Evolutionary conservation across 2,797 vertebrate genomes (phyloP).

Genomic region (Taeniopygia guttata): DNA sequence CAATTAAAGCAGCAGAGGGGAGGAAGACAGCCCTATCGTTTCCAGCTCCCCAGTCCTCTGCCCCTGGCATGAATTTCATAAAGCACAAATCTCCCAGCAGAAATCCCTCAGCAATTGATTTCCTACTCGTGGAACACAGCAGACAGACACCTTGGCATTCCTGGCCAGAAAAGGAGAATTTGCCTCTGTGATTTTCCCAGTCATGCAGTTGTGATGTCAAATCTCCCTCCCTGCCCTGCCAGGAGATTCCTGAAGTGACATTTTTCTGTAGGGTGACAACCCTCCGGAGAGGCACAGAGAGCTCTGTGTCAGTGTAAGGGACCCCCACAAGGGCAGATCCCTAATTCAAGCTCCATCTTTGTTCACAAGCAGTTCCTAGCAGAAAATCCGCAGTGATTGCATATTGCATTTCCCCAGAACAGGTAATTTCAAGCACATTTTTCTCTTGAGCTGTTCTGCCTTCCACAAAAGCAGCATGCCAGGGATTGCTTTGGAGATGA

Average conservation of each 20-base stretch:
- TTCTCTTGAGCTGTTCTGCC: no score
- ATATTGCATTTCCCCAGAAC: neutral
- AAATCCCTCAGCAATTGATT: slow-evolving; percentile 6
- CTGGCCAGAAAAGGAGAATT: neutral
- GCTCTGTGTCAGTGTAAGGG: neutral
- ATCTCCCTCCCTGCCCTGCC: neutral
- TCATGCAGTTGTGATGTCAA: rapidly evolving
- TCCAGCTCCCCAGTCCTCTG: neutral
- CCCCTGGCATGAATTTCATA: neutral
- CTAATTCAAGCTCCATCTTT: neutral
- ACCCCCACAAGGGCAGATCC: neutral
- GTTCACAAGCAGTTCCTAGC: neutral
- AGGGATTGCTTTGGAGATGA: no score
- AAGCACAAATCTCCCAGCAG: neutral
- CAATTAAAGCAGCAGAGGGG: no score
- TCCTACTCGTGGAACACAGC: neutral
- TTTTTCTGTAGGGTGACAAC: neutral
- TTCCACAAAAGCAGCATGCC: no score
- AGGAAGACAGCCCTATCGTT: no score
- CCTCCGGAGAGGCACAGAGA: neutral
- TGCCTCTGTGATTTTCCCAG: neutral
- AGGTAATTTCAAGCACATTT: neutral
- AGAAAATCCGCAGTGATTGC: rapidly evolving
- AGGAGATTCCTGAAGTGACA: neutral
- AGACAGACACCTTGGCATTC: neutral